Evolutionary conservation across 2,113 vertebrate genomes (phyloP).

Genomic region (Gambusia holbrooki): DNA sequence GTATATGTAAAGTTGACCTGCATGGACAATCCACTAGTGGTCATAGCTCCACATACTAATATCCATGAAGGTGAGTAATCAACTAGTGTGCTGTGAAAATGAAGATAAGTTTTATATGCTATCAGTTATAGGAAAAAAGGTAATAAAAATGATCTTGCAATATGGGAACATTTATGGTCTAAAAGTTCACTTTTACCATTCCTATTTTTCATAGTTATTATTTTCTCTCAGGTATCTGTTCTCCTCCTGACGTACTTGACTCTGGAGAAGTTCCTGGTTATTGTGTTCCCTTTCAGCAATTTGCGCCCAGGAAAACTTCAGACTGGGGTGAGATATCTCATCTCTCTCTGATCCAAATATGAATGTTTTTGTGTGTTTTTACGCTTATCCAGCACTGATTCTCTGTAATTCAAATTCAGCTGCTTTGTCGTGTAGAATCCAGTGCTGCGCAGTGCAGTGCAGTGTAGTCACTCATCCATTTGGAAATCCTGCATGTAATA

Average conservation of each 20-base stretch:
- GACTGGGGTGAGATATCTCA: slow-evolving; percentile 65
- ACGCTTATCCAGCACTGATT: neutral
- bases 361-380: neutral
- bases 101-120: neutral
- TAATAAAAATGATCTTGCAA: neutral
- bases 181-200: neutral
- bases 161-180: neutral
- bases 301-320: slow-evolving; percentile 79
- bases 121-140: neutral
- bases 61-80: too few relatives aligned
- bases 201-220: neutral
- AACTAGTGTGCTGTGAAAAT: too few relatives aligned
- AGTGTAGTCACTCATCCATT: too few relatives aligned
- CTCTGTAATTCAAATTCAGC: neutral
- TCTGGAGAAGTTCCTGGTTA: slow-evolving; percentile 86
- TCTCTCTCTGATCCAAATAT: neutral
- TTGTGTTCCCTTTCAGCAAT: slow-evolving; percentile 87
- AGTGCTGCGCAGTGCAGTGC: too few relatives aligned
- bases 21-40: too few relatives aligned
- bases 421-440: neutral
- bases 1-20: too few relatives aligned
- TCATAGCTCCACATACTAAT: too few relatives aligned
- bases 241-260: slow-evolving; percentile 87
- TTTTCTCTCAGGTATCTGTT: slow-evolving; percentile 75
- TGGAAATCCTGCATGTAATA: neutral